Conservation (phyloP, 1,140 invertebrate genomes). For the Liolophura sinensis region DNA sequence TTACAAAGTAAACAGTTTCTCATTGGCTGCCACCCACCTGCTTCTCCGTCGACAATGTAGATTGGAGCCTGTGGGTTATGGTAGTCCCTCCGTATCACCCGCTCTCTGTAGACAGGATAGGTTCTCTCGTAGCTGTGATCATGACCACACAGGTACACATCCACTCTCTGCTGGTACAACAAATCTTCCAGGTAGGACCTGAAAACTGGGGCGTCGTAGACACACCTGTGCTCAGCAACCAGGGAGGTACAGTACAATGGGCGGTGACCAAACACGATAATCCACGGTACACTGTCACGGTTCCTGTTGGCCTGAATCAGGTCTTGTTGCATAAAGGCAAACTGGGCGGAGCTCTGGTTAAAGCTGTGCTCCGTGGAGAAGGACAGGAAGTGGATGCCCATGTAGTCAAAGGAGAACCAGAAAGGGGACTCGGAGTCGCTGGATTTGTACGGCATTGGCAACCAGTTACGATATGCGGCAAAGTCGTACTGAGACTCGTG, state of each 20-base stretch:
- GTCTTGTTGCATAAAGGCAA: slow-evolving; percentile 83
- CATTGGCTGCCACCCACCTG: slow-evolving; percentile 14
- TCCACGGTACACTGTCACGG: slow-evolving; percentile 82
- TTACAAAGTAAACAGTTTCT: no score
- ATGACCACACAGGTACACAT: slow-evolving; percentile 90
- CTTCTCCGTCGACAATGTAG: slow-evolving; percentile 72
- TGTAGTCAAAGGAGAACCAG: slow-evolving; percentile 27
- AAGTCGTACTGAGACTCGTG: slow-evolving; percentile 53
- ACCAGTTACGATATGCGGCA: slow-evolving; percentile 33
- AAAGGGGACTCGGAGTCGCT: slow-evolving; percentile 15
- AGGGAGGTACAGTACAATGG: slow-evolving; percentile 96
- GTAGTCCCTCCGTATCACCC: slow-evolving; percentile 60
- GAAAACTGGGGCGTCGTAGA: slow-evolving; percentile 19
- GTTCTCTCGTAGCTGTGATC: slow-evolving; percentile 93
- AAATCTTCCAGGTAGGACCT: slow-evolving; percentile 68
- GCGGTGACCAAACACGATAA: slow-evolving; percentile 89
- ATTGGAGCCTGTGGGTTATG: slow-evolving; percentile 82
- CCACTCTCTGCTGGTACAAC: slow-evolving; percentile 84
- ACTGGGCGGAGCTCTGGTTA: slow-evolving; percentile 62
- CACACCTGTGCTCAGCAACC: slow-evolving; percentile 78
- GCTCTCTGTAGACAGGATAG: slow-evolving; percentile 77
- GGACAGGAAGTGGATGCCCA: slow-evolving; percentile 24
- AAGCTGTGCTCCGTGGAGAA: slow-evolving; percentile 94
- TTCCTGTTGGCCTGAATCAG: slow-evolving; percentile 68
- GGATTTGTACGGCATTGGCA: slow-evolving; percentile 13